Percentiles rank a stretch among this genome's conserved stretches.
phyloP scores from a whole-genome alignment of 2,888 invertebrate genomes.

The Drosophila subquinaria region DNA sequence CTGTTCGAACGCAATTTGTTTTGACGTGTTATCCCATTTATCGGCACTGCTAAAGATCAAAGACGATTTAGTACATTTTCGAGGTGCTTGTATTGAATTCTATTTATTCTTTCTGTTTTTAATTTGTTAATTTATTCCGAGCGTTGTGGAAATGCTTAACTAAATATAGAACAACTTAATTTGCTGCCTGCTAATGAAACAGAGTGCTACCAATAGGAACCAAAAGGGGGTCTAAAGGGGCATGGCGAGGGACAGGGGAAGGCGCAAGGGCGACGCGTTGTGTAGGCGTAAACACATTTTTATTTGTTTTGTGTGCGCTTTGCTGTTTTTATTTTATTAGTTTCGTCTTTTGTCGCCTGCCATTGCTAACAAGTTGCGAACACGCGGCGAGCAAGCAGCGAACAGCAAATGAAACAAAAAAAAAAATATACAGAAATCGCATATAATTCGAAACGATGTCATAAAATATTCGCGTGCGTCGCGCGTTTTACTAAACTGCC shows the following conservation, averaged over 20 bases:
- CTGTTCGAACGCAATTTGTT: constrained; percentile 62
- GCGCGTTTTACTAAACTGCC: constrained; percentile 68
- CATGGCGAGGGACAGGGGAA: not conserved
- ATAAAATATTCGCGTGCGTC: constrained; percentile 79
- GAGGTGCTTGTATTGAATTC: constrained; percentile 34
- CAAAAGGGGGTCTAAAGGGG: not conserved
- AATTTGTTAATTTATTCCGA: constrained; percentile 76
- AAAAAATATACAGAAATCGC: constrained; percentile 46
- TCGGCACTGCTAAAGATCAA: constrained; percentile 59
- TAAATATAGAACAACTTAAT: constrained; percentile 79
- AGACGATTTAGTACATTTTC: constrained; percentile 47
- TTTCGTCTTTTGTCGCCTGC: constrained; percentile 67
- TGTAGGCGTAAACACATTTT: constrained; percentile 75
- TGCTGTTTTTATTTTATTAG: constrained; percentile 59
- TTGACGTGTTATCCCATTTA: constrained; percentile 69
- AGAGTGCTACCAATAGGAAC: constrained; percentile 2
- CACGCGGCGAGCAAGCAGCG: constrained; percentile 47
- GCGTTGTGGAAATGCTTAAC: constrained; percentile 29
- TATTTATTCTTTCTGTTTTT: constrained; percentile 23
- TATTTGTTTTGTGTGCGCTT: constrained; percentile 68
- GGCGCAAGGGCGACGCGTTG: constrained; percentile 26
- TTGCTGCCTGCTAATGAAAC: constrained; percentile 79
- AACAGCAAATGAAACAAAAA: not conserved
- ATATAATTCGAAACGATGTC: constrained; percentile 77
- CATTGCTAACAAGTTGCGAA: constrained; percentile 71